phyloP scores from a whole-genome alignment of 2,113 vertebrate genomes.

The Zapornia atra region DNA sequence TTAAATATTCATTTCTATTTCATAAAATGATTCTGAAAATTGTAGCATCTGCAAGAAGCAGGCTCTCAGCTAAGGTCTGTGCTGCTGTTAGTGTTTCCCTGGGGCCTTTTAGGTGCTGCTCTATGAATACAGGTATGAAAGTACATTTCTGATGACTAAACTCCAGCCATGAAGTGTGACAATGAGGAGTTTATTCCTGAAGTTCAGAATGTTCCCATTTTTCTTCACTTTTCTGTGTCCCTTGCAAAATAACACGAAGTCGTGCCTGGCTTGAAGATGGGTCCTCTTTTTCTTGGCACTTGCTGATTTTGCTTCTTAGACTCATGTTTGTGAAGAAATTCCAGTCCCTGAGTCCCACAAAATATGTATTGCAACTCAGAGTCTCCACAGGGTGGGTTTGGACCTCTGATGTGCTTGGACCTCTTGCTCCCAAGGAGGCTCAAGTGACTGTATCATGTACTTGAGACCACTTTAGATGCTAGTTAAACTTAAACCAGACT shows the following conservation, averaged over 20 bases:
- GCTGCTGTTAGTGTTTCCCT: background rate
- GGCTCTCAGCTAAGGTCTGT: background rate
- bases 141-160: background rate
- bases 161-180: background rate
- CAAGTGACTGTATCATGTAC: background rate
- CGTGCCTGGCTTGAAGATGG: background rate
- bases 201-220: constrained; percentile 13
- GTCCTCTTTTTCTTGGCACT: constrained; percentile 47
- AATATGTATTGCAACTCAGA: background rate
- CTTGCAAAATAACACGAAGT: constrained; percentile 4
- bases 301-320: constrained; percentile 5
- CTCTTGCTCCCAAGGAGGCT: background rate
- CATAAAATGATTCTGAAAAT: background rate
- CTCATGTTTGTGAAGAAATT: constrained; percentile 28
- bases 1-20: background rate
- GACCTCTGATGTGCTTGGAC: background rate
- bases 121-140: background rate
- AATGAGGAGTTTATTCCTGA: constrained; percentile 8
- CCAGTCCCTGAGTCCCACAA: background rate
- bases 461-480: background rate
- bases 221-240: background rate
- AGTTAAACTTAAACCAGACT: background rate
- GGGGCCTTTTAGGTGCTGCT: background rate
- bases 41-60: background rate
- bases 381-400: background rate